Evolutionary conservation across 2,797 vertebrate genomes (phyloP).

Genomic region (Simalia tracyae): DNA sequence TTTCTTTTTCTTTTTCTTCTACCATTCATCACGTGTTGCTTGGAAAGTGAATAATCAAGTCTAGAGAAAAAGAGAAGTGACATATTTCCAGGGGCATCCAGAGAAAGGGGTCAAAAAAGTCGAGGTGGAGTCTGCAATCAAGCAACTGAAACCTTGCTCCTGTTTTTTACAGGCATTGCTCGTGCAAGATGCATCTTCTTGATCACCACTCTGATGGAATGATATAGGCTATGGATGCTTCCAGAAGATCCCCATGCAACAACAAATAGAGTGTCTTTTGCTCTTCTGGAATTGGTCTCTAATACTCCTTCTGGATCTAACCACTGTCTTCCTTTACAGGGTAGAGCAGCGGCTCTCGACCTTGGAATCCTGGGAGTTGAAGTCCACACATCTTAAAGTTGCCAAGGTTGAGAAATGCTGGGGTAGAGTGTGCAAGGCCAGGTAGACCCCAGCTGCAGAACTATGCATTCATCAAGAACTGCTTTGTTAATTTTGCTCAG

Average conservation of each 20-base stretch:
- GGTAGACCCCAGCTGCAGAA: neutral
- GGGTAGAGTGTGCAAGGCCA: neutral
- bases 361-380: neutral
- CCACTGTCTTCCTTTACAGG: neutral
- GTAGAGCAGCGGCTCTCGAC: neutral
- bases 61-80: conserved; percentile 44
- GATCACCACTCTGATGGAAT: neutral
- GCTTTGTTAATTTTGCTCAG: conserved; percentile 35
- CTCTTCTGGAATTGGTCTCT: neutral
- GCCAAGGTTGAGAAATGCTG: too few relatives aligned
- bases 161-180: neutral
- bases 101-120: neutral
- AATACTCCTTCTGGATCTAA: neutral
- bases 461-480: neutral
- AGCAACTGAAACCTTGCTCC: neutral
- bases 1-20: neutral
- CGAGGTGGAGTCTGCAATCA: neutral
- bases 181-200: neutral
- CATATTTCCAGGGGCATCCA: neutral
- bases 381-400: too few relatives aligned
- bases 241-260: neutral
- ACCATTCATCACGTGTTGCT: conserved; percentile 50
- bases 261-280: neutral
- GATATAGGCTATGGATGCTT: neutral
- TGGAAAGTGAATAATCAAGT: conserved; percentile 52